phyloP scores from a whole-genome alignment of 2,113 vertebrate genomes.

The Phylloscopus trochiloides region DNA sequence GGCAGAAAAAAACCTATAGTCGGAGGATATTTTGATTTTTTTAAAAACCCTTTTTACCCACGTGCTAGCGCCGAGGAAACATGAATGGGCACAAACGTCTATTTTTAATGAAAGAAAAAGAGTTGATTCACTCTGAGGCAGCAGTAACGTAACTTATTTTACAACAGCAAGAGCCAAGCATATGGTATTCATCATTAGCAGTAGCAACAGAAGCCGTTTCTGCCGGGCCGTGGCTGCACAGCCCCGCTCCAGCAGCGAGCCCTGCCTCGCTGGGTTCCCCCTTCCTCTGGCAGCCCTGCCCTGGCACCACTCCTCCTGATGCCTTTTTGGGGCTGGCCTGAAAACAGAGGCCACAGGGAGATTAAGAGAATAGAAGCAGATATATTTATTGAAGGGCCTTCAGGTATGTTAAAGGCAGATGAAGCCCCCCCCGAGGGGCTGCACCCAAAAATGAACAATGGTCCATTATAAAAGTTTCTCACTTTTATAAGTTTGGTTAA shows the following conservation, averaged over 20 bases:
- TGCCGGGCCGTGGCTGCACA: slow-evolving; percentile 55
- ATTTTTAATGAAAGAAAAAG: slow-evolving; percentile 42
- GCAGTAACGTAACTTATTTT: slow-evolving; percentile 21
- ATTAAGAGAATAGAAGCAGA: rapidly evolving
- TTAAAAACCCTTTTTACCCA: neutral
- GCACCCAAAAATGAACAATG: no score
- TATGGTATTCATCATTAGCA: slow-evolving; percentile 79
- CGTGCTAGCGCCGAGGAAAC: neutral
- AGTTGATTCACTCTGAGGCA: slow-evolving; percentile 3
- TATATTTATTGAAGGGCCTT: neutral
- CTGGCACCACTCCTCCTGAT: neutral
- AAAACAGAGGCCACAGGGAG: neutral
- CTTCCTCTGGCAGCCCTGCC: slow-evolving; percentile 21
- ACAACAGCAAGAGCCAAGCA: slow-evolving; percentile 59
- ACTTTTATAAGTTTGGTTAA: no score
- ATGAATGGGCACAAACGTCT: neutral
- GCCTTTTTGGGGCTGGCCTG: neutral
- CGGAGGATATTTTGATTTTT: neutral
- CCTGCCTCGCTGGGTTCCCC: neutral
- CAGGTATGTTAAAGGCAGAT: neutral
- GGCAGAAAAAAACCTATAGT: neutral
- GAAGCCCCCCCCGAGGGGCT: rapidly evolving
- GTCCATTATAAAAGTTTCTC: neutral
- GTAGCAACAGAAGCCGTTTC: slow-evolving; percentile 66
- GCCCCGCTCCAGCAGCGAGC: neutral